Percentiles rank a stretch among this genome's conserved stretches.
These are phyloP conservation scores for Ceramica pisi DNA, from an alignment of 2,888 invertebrate species.

Conservation along the genomic window DNA sequence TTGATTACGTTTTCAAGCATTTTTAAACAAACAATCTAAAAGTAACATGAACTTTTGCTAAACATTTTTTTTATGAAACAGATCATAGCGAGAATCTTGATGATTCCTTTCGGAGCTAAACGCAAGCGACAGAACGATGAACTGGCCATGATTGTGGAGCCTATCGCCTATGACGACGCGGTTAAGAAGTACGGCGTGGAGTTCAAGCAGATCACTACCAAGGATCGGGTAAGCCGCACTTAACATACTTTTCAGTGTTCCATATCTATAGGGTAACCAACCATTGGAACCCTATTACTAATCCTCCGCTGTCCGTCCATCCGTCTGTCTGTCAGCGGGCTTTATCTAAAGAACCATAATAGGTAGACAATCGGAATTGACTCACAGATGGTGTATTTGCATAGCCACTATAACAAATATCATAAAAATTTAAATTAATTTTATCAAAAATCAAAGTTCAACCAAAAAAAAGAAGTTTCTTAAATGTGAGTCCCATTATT, in stretches of 20 bases:
- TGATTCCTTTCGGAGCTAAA: conserved; percentile 74
- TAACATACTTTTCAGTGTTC: not conserved
- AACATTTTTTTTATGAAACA: conserved; percentile 51
- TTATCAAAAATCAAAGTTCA: no score
- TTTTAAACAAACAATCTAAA: conserved; percentile 18
- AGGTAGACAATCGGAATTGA: no score
- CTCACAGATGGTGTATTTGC: no score
- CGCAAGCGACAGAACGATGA: conserved; percentile 77
- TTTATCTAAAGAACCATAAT: no score
- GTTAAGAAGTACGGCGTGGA: conserved; percentile 87
- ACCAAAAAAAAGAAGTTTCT: no score
- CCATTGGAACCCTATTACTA: no score
- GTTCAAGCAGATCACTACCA: conserved; percentile 69
- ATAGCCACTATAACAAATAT: no score
- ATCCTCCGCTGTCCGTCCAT: no score
- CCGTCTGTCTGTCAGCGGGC: no score
- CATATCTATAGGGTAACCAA: no score
- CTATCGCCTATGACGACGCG: conserved; percentile 85
- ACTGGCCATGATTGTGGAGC: conserved; percentile 80
- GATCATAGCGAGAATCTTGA: conserved; percentile 75
- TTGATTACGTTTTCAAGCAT: conserved; percentile 9
- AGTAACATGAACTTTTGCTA: not conserved
- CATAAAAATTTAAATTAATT: no score
- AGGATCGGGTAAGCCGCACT: conserved; percentile 72
- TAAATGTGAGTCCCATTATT: no score